These are phyloP conservation scores for Paradisaea rubra DNA, from an alignment of 2,113 vertebrate species.

Conservation along the genomic window DNA sequence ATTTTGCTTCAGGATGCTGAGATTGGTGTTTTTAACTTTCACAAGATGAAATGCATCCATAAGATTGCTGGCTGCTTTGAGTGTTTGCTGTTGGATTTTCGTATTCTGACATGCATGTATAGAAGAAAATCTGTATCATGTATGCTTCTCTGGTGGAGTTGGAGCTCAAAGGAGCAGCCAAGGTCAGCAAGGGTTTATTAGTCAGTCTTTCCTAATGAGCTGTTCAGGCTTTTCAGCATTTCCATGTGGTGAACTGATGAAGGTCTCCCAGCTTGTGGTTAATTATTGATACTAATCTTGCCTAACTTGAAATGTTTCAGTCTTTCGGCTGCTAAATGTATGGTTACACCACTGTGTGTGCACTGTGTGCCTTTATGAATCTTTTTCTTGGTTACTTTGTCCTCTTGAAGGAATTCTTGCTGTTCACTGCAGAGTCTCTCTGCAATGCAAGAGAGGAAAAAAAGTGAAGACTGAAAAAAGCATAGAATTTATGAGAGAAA, in stretches of 20 bases:
- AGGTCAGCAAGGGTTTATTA: constrained; percentile 60
- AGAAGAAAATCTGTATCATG: not conserved
- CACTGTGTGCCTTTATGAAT: not conserved
- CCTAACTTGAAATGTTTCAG: not conserved
- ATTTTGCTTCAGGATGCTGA: not conserved
- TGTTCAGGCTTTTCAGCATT: constrained; percentile 29
- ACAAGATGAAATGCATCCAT: not conserved
- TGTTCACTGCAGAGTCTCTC: not conserved
- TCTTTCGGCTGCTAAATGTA: not conserved
- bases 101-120: not conserved
- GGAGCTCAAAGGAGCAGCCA: constrained; percentile 11
- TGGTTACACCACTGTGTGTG: not conserved
- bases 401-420: not conserved
- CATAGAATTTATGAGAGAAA: not conserved
- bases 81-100: not conserved
- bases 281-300: constrained; percentile 22
- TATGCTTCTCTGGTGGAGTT: not conserved
- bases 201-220: constrained; percentile 43
- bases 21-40: not conserved
- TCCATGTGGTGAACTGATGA: constrained; percentile 44
- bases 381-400: not conserved
- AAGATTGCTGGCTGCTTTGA: not conserved
- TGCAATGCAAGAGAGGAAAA: not conserved
- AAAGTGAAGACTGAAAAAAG: not conserved
- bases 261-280: constrained; percentile 52